phyloP scores from a whole-genome alignment of 2,113 vertebrate genomes.

The Sceloporus undulatus region DNA sequence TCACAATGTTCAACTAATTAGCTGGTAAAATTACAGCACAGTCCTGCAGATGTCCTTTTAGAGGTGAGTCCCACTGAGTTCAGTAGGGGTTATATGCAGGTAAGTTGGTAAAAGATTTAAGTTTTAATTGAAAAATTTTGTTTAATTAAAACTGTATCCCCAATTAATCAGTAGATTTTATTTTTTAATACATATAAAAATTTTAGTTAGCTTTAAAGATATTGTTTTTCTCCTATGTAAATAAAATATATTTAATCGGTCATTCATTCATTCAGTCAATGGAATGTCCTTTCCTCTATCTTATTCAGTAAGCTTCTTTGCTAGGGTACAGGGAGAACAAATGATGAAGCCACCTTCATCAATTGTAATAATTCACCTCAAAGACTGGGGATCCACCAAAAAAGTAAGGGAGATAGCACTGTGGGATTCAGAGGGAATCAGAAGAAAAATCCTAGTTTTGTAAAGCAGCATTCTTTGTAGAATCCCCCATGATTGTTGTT shows the following conservation, averaged over 20 bases:
- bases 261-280: background rate
- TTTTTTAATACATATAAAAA: background rate
- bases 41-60: background rate
- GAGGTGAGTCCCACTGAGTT: background rate
- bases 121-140: background rate
- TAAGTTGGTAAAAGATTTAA: background rate
- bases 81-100: background rate
- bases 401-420: too few species aligned
- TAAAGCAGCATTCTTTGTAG: background rate
- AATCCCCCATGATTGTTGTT: background rate
- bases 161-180: too few species aligned
- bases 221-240: background rate
- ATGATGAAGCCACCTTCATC: too few species aligned
- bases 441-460: background rate
- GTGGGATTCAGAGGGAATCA: too few species aligned
- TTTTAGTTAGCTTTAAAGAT: background rate
- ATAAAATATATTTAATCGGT: background rate
- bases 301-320: too few species aligned
- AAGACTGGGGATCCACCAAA: too few species aligned
- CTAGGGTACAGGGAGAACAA: too few species aligned
- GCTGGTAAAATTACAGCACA: background rate
- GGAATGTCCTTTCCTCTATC: too few species aligned
- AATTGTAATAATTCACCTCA: too few species aligned
- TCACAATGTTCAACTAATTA: background rate
- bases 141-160: background rate